Percentiles rank a stretch among this genome's conserved stretches.
These are phyloP conservation scores for Pontoporia blainvillei DNA, from an alignment of 2,113 vertebrate genomes.

Conservation along the genomic window DNA sequence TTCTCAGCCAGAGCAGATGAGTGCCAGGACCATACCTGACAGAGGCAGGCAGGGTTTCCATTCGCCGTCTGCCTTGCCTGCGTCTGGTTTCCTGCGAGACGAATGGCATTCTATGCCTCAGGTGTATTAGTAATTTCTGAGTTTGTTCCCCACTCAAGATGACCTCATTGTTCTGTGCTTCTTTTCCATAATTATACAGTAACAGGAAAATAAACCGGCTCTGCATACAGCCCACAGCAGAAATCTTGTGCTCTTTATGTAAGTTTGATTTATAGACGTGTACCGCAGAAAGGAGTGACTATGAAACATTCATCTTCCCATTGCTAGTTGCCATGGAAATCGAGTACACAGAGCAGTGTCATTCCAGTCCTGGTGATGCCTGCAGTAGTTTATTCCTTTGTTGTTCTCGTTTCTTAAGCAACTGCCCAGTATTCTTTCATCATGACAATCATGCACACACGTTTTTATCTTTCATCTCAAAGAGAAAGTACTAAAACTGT, in stretches of 20 bases:
- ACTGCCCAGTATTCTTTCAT: slow-evolving; percentile 82
- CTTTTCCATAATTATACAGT: slow-evolving; percentile 84
- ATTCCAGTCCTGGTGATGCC: slow-evolving; percentile 85
- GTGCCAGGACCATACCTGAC: background rate
- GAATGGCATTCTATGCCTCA: slow-evolving; percentile 64
- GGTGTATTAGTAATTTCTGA: slow-evolving; percentile 76
- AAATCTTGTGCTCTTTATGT: slow-evolving; percentile 85
- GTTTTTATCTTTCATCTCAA: slow-evolving; percentile 73
- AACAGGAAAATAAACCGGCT: slow-evolving; percentile 84
- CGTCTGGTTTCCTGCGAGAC: slow-evolving; percentile 55
- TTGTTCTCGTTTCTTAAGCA: slow-evolving; percentile 88
- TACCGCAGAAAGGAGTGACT: slow-evolving; percentile 83
- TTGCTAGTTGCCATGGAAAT: slow-evolving; percentile 89
- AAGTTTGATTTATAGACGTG: slow-evolving; percentile 90
- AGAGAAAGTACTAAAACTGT: slow-evolving; percentile 41
- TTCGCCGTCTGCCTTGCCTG: slow-evolving; percentile 18
- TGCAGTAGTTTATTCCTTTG: slow-evolving; percentile 86
- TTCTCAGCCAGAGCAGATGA: slow-evolving; percentile 31
- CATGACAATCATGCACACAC: slow-evolving; percentile 74
- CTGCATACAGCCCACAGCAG: slow-evolving; percentile 80
- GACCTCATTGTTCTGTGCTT: slow-evolving; percentile 82
- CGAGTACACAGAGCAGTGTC: slow-evolving; percentile 87
- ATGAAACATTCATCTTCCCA: slow-evolving; percentile 85
- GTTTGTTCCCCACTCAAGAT: slow-evolving; percentile 79
- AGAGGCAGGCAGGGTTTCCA: background rate